Evolutionary conservation across 1,140 invertebrate genomes (phyloP), one percentile per base, ranked within the genome.

Genomic region (Protaetia brevitarsis): DNA sequence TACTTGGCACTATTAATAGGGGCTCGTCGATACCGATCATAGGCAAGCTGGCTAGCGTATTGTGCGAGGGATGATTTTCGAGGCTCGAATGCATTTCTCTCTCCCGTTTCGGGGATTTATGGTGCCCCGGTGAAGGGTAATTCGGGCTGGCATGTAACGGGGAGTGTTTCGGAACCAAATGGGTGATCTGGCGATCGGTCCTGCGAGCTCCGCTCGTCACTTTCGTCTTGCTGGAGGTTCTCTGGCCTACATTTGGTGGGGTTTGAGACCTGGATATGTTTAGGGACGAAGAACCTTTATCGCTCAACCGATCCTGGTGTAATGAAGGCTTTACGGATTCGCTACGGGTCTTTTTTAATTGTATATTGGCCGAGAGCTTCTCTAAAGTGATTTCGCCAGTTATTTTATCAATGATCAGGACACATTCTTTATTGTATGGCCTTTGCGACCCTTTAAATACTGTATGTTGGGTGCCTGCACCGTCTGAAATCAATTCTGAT

Each of bases 321-420:
- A 72, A 8, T 11, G 57, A 68, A 37, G 73, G 61, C 68, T 76
- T 74, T 21, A 67, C 67, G 31, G 71, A 73, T 73, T 76, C 73
- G 72, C 71, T 94, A 89, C 95, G 88, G 10, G 95, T 97, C 79
- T 97, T 97, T 79, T 98, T 98, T 2, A 98, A 88, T 84, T 93
- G 92, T 73, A 97, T 92, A 82, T 93, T 95, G 70, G 89, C 89
- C 34, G 89, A 88, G 51, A 98, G 83, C 80, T 91, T 93, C 80
- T 98, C 96, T 65, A 98, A 79, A 13, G 91, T 95, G 69, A 97
- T 91, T 81, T 95, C 93, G 58, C 95, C 95, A 2, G 94, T 98
- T 37, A 85, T 82, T 77, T 89, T 88, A 79, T 98, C 94, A 69
- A 96, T 93, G 61, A 98, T 95, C 7, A 98, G 84, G 41, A 98